Base-by-base conservation (phyloP, 2,888 invertebrate species). In the Parasteatoda lunata region DNA sequence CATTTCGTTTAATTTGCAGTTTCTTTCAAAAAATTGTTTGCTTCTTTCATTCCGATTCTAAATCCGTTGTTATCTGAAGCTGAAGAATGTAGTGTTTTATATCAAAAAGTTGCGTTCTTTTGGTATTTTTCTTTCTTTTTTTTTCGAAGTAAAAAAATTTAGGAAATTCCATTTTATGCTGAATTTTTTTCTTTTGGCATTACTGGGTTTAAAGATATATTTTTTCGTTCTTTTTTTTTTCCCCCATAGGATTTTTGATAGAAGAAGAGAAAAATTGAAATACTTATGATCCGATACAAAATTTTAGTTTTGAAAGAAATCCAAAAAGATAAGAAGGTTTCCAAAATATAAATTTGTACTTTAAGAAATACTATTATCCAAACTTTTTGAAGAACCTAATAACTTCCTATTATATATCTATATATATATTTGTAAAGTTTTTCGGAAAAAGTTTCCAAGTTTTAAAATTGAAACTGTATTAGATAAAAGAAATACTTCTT, bases 1-100 rank as follows among this genome's bases (percentile, higher is more conserved):
- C 30, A 75, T 75, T 75, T 75, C 54, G 49, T 68, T 81, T 81
- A 81, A 81, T 81, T 81, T 81, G 30, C 81, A 69, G 73, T 75
- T 81, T 66, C 73, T 65, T 80, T 49, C 30, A 30, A 30, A 30
- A 30, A 30, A 1, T 30, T 30, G 0, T 47, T 11, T 8, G 9
- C 9, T 51, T 49, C n/a, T 47, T 72, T 52, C n/a, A 65, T n/a
- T 7, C 64, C n/a, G 68, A 15, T 11, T 6, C 47, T 49, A 59
- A 59, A 59, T 59, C 59, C 59, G 59, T n/a, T 59, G 59, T 59
- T 59, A 59, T 59, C n/a, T 9, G 30, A 30, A 2, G 30, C 30
- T 30, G 30, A 30, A 30, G 59, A 9, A 59, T 13, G 59, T 59
- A 59, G 59, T 59, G 9, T 7, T 59, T 13, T 59, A 13, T 59